Percentiles rank a stretch among this genome's conserved stretches.
phyloP scores from a whole-genome alignment of 2,888 invertebrate genomes.

The Andrena marginata region DNA sequence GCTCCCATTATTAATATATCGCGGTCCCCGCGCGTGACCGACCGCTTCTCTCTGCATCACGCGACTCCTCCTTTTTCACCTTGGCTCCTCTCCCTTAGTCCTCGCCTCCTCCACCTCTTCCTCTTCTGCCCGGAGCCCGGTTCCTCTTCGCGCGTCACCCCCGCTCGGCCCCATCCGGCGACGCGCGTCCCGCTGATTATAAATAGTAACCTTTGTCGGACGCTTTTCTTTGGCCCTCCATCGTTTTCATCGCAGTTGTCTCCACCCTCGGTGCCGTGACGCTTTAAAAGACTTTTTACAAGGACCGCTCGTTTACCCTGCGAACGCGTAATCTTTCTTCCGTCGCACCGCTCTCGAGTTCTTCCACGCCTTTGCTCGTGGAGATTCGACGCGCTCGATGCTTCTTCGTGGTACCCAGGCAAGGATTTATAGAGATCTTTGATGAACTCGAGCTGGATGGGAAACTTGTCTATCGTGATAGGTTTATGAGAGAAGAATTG shows the following conservation, averaged over 20 bases:
- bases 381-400: not conserved
- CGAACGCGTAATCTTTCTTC: constrained; percentile 44
- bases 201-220: constrained; percentile 84
- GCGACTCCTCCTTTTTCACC: constrained; percentile 54
- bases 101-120: constrained; percentile 38
- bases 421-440: not conserved
- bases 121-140: constrained; percentile 4
- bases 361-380: not conserved
- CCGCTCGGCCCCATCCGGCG: constrained; percentile 67
- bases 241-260: constrained; percentile 69
- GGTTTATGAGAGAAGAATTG: not conserved
- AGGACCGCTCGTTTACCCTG: constrained; percentile 35
- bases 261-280: constrained; percentile 43
- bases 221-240: constrained; percentile 77
- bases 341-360: not conserved
- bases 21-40: constrained; percentile 68
- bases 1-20: constrained; percentile 82
- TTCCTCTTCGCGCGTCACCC: constrained; percentile 61
- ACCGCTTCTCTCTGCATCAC: constrained; percentile 43
- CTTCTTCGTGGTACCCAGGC: not conserved
- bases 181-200: constrained; percentile 77
- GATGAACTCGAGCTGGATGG: not conserved
- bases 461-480: not conserved
- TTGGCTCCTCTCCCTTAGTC: constrained; percentile 44
- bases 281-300: constrained; percentile 36